These are phyloP conservation scores for Amphipyra tragopoginis DNA, from an alignment of 2,888 invertebrate genomes.

Conservation along the genomic window DNA sequence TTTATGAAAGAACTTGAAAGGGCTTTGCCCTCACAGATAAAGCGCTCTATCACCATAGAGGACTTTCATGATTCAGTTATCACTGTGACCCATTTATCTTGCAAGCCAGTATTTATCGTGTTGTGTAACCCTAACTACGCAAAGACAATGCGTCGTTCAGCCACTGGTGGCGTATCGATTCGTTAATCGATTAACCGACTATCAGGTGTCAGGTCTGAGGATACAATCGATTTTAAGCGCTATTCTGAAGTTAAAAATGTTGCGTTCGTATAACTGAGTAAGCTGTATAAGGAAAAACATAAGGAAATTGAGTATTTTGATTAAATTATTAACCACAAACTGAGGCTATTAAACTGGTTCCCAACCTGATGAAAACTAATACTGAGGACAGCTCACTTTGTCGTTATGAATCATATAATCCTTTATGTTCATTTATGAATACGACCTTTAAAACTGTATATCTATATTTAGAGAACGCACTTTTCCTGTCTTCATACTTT, in stretches of 20 bases:
- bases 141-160: constrained; percentile 40
- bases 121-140: constrained; percentile 25
- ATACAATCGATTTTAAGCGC: constrained; percentile 17
- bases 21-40: constrained; percentile 31
- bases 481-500: constrained; percentile 1
- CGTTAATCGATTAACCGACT: no score
- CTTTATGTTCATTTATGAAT: background rate
- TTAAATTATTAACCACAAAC: background rate
- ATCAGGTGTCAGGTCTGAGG: constrained; percentile 12
- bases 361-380: no score
- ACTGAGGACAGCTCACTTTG: background rate
- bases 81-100: constrained; percentile 42
- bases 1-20: no score
- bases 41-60: constrained; percentile 5
- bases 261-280: constrained; percentile 1
- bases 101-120: constrained; percentile 21
- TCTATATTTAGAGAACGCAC: constrained; percentile 6
- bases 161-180: background rate
- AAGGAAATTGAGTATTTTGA: background rate
- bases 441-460: background rate
- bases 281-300: background rate
- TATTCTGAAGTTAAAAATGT: background rate
- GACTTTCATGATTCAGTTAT: constrained; percentile 50
- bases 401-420: background rate
- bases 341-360: no score